Base-by-base conservation (phyloP, 2,888 invertebrate species). In the Aspidiotus destructor region DNA sequence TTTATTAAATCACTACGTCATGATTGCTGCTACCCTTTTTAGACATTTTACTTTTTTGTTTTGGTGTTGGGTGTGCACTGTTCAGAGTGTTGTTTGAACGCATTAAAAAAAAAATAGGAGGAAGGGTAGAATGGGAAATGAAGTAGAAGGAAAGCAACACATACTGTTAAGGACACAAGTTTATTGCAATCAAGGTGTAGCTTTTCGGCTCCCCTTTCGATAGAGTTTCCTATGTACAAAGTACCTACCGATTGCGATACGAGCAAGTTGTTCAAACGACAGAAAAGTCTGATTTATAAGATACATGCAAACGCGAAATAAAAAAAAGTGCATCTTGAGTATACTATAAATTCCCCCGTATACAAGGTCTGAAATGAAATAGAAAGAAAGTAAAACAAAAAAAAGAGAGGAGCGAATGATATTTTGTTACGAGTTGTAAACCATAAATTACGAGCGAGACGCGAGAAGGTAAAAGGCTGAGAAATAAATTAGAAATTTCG, bases 1-100 rank as follows among this genome's bases (percentile, higher is more conserved):
- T 61, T 61, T 61, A 61, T 61, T 61, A 61, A 61, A 61, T 61
- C 61, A 61, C 42, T 41, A 15, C 42, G 44, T 61, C 61, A 61
- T 41, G 41, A 61, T 41, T 61, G 42, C 16, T 41, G 41, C 2
- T 61, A 61, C 61, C 41, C 61, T 61, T 28, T 28, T 61, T 61
- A 13, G 42, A 42, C 40, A 42, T 61, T 48, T 48, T 48, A 11
- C n/a, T 48, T 48, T 48, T 48, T 48, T 48, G n/a, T 48, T 48
- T n/a, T 48, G 48, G 48, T 48, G 10, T 48, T 13, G 48, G n/a
- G 11, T 48, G 48, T n/a, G 48, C 48, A 13, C 10, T 48, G 10
- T 48, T 11, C 48, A n/a, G n/a, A 48, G n/a, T 13, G 11, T 13
- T 3, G 48, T 48, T 13, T 13, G 48, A 48, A 48, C 48, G n/a